These are phyloP conservation scores for Gouania willdenowi DNA, from an alignment of 2,797 vertebrate genomes.

Conservation along the genomic window DNA sequence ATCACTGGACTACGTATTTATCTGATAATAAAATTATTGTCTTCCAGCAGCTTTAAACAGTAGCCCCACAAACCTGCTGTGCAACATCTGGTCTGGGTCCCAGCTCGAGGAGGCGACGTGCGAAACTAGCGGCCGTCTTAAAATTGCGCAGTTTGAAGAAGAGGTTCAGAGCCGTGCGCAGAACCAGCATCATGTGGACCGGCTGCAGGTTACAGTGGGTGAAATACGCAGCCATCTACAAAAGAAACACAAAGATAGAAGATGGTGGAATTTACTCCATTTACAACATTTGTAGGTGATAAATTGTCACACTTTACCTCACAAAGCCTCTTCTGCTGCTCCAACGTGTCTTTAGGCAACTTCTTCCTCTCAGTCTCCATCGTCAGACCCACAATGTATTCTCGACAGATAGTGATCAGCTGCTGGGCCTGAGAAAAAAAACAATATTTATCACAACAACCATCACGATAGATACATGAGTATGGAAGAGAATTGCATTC, in stretches of 20 bases:
- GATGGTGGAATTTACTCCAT: neutral
- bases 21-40: no score
- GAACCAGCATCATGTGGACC: conserved; percentile 94
- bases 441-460: no score
- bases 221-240: conserved; percentile 97
- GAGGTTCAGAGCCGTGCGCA: conserved; percentile 93
- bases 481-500: no score
- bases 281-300: neutral
- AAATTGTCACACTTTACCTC: conserved; percentile 74
- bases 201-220: conserved; percentile 97
- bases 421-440: conserved; percentile 88
- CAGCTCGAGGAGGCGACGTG: conserved; percentile 89
- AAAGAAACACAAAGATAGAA: neutral
- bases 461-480: no score
- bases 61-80: conserved; percentile 79
- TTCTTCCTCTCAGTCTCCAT: conserved; percentile 97
- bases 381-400: conserved; percentile 93
- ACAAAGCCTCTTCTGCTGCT: conserved; percentile 94
- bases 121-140: conserved; percentile 89
- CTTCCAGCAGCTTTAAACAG: no score
- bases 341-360: conserved; percentile 90
- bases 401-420: conserved; percentile 91
- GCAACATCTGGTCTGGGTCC: conserved; percentile 94
- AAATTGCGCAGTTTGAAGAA: conserved; percentile 99
- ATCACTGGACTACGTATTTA: no score